A percentile compares a stretch with the other conserved stretches of the same genome.
These are phyloP conservation scores for Desmodus rotundus DNA, from an alignment of 2,113 vertebrate species.

Conservation along the genomic window DNA sequence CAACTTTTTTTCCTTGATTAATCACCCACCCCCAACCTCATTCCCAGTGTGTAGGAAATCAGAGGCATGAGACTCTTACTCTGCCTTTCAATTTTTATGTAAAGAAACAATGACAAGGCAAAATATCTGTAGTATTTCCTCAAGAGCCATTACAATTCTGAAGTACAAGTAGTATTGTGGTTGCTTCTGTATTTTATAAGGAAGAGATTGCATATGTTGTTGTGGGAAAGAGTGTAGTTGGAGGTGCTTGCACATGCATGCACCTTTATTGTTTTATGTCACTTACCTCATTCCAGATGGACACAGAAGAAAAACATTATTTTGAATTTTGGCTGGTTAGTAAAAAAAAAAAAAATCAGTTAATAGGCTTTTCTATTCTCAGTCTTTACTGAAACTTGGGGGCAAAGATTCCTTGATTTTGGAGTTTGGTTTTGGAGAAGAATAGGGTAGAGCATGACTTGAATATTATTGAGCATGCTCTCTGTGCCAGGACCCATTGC, in stretches of 20 bases:
- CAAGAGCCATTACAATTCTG: no score
- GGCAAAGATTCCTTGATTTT: neutral
- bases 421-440: neutral
- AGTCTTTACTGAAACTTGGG: neutral
- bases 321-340: neutral
- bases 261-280: neutral
- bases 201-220: no score
- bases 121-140: neutral
- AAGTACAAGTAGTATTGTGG: no score
- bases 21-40: neutral
- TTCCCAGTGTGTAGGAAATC: neutral
- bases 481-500: neutral
- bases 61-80: neutral
- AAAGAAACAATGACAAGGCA: neutral
- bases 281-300: neutral
- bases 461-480: neutral
- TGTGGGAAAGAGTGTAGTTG: neutral
- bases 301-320: neutral
- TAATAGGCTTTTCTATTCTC: neutral
- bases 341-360: neutral
- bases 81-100: neutral
- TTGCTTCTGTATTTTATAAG: no score
- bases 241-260: neutral
- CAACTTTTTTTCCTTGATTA: constrained; percentile 4
- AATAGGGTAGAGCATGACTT: neutral